Evolutionary conservation across 1,140 invertebrate genomes (phyloP).

Genomic region (Aphidius gifuensis): DNA sequence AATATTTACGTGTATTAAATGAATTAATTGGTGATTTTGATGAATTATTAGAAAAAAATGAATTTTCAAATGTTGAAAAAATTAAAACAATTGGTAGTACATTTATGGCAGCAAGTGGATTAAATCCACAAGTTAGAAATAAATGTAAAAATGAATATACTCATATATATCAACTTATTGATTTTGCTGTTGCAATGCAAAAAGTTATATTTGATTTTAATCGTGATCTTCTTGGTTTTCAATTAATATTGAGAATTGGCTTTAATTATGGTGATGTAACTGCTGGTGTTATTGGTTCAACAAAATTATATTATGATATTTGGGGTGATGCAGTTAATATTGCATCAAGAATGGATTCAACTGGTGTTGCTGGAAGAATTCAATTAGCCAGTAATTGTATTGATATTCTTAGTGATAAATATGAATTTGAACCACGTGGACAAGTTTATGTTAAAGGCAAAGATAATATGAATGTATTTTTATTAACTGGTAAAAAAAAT

Average conservation of each 20-base stretch:
- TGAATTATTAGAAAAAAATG: conserved; percentile 76
- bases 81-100: conserved; percentile 98
- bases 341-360: conserved; percentile 93
- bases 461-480: conserved; percentile 87
- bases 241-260: conserved; percentile 85
- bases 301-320: conserved; percentile 95
- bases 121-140: conserved; percentile 71
- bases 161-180: conserved; percentile 82
- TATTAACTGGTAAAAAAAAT: conserved; percentile 61
- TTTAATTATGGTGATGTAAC: conserved; percentile 87
- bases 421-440: conserved; percentile 79
- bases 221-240: conserved; percentile 81
- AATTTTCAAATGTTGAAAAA: conserved; percentile 91
- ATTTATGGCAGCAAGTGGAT: conserved; percentile 95
- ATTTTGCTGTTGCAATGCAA: conserved; percentile 86
- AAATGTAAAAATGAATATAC: conserved; percentile 64
- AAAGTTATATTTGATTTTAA: conserved; percentile 85
- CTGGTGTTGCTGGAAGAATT: conserved; percentile 79
- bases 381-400: conserved; percentile 80
- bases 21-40: conserved; percentile 95
- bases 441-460: conserved; percentile 93
- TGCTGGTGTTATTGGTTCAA: conserved; percentile 93
- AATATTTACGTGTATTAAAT: conserved; percentile 90
- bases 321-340: conserved; percentile 99
- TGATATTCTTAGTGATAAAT: conserved; percentile 62